These are phyloP conservation scores for Cryptoblepharus egeriae DNA, from an alignment of 2,797 vertebrate genomes.

Conservation along the genomic window DNA sequence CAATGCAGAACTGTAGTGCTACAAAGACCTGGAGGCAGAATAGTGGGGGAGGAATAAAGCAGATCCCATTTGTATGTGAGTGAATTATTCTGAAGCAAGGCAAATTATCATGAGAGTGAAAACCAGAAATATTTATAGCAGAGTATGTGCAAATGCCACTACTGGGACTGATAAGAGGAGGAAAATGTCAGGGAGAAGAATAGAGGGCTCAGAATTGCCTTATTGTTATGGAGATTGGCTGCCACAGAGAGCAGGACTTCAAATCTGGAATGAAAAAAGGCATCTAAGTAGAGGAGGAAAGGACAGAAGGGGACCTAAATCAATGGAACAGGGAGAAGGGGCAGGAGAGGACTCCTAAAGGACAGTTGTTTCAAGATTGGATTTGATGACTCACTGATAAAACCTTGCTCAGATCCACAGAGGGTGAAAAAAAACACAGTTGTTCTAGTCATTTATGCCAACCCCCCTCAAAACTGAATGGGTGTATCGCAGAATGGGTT, in stretches of 20 bases:
- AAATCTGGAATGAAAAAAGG: background rate
- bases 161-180: slow-evolving; percentile 34
- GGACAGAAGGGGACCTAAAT: slow-evolving; percentile 2
- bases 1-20: background rate
- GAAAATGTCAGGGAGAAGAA: slow-evolving; percentile 25
- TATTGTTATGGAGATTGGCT: slow-evolving; percentile 35
- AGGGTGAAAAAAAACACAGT: background rate
- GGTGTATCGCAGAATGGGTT: background rate
- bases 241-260: slow-evolving; percentile 3
- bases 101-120: slow-evolving; percentile 17
- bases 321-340: slow-evolving; percentile 27
- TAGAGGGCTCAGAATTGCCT: slow-evolving; percentile 12
- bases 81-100: slow-evolving; percentile 1
- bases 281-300: slow-evolving; percentile 25
- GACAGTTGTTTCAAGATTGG: background rate
- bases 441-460: background rate
- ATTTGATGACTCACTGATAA: slow-evolving; percentile 39
- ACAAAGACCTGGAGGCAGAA: background rate
- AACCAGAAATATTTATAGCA: slow-evolving; percentile 29
- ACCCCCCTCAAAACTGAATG: background rate
- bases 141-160: slow-evolving; percentile 20
- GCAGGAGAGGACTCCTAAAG: slow-evolving; percentile 22
- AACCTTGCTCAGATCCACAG: background rate
- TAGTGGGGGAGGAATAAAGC: background rate
- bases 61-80: slow-evolving; percentile 1